Conservation (phyloP, 2,797 vertebrate species). For the Cichlasoma orientale region DNA sequence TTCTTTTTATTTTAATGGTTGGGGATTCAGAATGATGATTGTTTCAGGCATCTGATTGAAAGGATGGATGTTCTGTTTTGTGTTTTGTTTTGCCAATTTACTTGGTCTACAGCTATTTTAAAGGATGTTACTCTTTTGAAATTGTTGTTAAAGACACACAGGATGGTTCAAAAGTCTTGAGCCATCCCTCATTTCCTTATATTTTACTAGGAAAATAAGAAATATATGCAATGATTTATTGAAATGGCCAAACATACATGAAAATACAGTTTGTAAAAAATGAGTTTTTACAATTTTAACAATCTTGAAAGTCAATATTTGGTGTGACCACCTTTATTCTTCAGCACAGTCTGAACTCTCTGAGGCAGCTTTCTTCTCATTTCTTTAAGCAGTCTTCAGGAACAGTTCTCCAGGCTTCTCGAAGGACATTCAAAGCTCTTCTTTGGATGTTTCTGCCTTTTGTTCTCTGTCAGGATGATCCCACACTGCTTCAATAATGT, state of each 20-base stretch:
- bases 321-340: neutral
- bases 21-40: constrained; percentile 5
- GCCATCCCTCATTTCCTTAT: neutral
- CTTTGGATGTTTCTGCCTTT: too few relatives aligned
- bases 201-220: neutral
- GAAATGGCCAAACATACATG: neutral
- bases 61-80: neutral
- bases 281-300: neutral
- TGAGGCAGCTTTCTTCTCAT: too few relatives aligned
- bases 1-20: constrained; percentile 1
- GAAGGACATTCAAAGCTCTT: too few relatives aligned
- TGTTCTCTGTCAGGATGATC: neutral
- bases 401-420: too few relatives aligned
- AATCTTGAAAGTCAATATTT: neutral
- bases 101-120: neutral
- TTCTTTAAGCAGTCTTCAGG: too few relatives aligned
- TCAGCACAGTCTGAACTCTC: too few relatives aligned
- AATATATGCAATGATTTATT: neutral
- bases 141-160: neutral
- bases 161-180: neutral
- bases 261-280: neutral
- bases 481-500: neutral
- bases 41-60: constrained; percentile 29
- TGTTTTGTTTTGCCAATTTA: neutral
- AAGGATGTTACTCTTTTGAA: neutral